Evolutionary conservation across 2,888 invertebrate species (phyloP).

Genomic region (Chouioia cunea): DNA sequence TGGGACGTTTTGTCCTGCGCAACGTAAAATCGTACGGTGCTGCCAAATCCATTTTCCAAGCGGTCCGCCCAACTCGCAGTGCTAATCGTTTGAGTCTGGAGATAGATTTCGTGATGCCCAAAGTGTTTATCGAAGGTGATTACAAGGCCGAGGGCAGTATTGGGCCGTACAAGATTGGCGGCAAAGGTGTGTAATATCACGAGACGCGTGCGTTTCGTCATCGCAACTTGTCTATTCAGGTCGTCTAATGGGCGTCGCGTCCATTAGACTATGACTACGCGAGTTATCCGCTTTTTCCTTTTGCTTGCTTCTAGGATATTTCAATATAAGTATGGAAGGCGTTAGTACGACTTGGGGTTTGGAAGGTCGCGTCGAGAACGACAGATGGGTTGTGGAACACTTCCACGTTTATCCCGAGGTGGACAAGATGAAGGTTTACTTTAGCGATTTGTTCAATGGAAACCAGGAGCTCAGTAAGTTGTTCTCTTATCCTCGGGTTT

Average conservation of each 20-base stretch:
- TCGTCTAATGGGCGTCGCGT: conserved; percentile 36
- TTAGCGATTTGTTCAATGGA: conserved; percentile 74
- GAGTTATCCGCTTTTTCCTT: not conserved
- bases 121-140: conserved; percentile 71
- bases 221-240: conserved; percentile 31
- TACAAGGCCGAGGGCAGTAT: conserved; percentile 76
- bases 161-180: conserved; percentile 74
- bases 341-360: conserved; percentile 57
- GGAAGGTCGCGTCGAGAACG: conserved; percentile 58
- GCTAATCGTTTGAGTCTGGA: conserved; percentile 73
- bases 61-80: conserved; percentile 72
- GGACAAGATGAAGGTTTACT: conserved; percentile 73
- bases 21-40: conserved; percentile 73
- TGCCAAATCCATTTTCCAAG: conserved; percentile 70
- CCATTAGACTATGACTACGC: conserved; percentile 39
- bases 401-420: conserved; percentile 77
- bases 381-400: conserved; percentile 66
- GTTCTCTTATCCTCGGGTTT: not conserved
- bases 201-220: conserved; percentile 26
- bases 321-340: conserved; percentile 62
- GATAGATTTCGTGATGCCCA: conserved; percentile 72
- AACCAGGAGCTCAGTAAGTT: conserved; percentile 77
- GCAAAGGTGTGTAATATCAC: conserved; percentile 71
- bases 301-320: conserved; percentile 54
- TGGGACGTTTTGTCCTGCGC: conserved; percentile 70